Base-by-base conservation (phyloP, 2,888 invertebrate species). In the Cistogaster globosa region DNA sequence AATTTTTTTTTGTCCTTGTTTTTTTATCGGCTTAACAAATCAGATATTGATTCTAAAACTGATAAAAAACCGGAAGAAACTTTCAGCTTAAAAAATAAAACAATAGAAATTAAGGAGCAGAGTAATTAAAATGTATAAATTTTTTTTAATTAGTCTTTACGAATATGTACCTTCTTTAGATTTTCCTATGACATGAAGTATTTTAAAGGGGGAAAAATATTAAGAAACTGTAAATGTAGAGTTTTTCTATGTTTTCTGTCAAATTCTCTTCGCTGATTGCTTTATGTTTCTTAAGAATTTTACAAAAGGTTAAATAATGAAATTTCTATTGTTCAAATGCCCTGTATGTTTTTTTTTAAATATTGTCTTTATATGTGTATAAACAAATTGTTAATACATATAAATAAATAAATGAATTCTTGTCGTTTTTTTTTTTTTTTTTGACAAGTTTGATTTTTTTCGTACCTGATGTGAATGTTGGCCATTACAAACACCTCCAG, bases 401-500 rank as follows among this genome's bases (percentile, higher is more conserved):
- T 75, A 48, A 48, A 22, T 75, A 36, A 67, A 53, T 36, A 18
- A 12, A 18, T 53, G 18, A 12, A 14, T 26, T 1, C 22, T 53
- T 36, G 12, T 11, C 2, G n/a, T 42, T 3, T 36, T 26, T 48
- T 53, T 45, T 71, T 68, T 1, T 68, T 76, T 57, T 85, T n/a
- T 57, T 86, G 87, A 20, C 65, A 36, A 20, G 57, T 74, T 42
- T 63, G 20, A 55, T 14, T 62, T 48, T 14, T 12, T 42, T 55
- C 68, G 6, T 91, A 93, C 93, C 93, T 93, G 93, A 90, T 93
- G 93, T 68, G 93, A 93, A 84, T 94, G 95, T 89, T 95, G 95
- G 38, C 94, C 94, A 88, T 93, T 93, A 88, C 94, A 94, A 86
- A 94, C 94, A 58, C 94, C 94, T 58, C 95, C 94, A 38, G 94